Base-by-base conservation (phyloP, 1,140 invertebrate genomes). In the Leptinotarsa texana region DNA sequence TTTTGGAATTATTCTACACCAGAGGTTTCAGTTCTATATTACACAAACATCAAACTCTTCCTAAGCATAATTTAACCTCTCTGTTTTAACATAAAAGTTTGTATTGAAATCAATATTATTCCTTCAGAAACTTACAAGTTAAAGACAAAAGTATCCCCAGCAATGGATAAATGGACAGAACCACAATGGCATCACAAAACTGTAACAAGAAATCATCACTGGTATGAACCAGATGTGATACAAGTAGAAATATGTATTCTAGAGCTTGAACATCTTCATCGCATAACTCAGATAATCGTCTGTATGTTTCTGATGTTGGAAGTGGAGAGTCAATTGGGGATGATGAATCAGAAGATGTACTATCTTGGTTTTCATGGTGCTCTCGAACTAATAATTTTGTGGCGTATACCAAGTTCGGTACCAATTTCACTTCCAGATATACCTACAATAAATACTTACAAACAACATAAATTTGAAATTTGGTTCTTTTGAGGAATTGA, bases 321-420 rank as follows among this genome's bases (percentile, higher is more conserved):
- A 68, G 27, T 22, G 68, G 48, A 33, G 65, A 71, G 57, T 74
- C 69, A 27, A 72, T 71, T 33, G 69, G 67, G 6, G 63, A 71
- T 13, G 75, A 74, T 13, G 73, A 61, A 82, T 82, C 21, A 3
- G 51, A 62, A 15, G 73, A 73, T 15, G n/a, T 17, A 57, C 51
- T 57, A 57, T 57, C 51, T 24, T 63, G 62, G 70, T 79, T 8
- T 74, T 76, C 67, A 77, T 84, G 75, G 79, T 85, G 76, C 76
- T 86, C 73, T 75, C 87, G 78, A 84, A 87, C 88, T 27, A 94
- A 81, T 1, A 92, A 85, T 81, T 92, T 92, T 63, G 92, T 88
- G 1, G 92, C 91, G 77, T 91, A 93, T 22, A 94, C 89, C 24
- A 94, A 87, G 85, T 93, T 93, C n/a, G 92, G 91, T 22, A 94